Evolutionary conservation across 2,113 vertebrate genomes (phyloP), one percentile per base, ranked within the genome.

Genomic region (Ciconia stormi): DNA sequence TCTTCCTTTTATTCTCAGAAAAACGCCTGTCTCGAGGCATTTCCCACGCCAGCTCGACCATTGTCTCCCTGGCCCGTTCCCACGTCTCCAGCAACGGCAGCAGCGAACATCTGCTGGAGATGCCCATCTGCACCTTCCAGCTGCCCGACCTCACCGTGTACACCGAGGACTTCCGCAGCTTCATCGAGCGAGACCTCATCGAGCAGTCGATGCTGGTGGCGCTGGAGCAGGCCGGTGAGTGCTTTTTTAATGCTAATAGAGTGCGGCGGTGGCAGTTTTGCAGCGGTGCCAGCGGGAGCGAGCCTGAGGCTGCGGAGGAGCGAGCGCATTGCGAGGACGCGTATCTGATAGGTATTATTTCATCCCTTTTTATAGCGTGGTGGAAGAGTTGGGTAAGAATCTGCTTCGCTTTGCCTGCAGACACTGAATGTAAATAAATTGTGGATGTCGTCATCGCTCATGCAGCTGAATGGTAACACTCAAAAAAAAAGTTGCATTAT

Each of bases 191-290:
- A 14, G 99, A 99, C 79, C 99, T 99, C 22, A 99, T 99, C 6
- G 99, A 99, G 95, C 99, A 99, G 98, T 99, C 99, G 6, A 99
- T 99, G 99, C 98, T 99, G 98, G 99, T 99, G 73, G 99, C 99
- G 0, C 92, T 99, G 98, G 99, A 99, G 90, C 99, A 99, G n/a
- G 99, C 99, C 0, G 99, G 99, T 99, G 72, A 97, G 98, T 63
- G n/a, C 13, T 5, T 32, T 18, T 13, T 46, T n/a, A 6, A 0
- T 1, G 34, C 40, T 25, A 26, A 13, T 4, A 2, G 9, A 4
- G 29, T 6, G 16, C 10, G 25, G 38, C 4, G 13, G 19, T 10
- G 19, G 26, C 59, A 6, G 16, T 15, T 76, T 34, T 6, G 44
- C 44, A 14, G 70, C 18, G 1, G 6, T 10, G 9, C 19, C 11